Evolutionary conservation across 2,113 vertebrate species (phyloP), one percentile per base, ranked within the genome.

Genomic region (Otis tarda): DNA sequence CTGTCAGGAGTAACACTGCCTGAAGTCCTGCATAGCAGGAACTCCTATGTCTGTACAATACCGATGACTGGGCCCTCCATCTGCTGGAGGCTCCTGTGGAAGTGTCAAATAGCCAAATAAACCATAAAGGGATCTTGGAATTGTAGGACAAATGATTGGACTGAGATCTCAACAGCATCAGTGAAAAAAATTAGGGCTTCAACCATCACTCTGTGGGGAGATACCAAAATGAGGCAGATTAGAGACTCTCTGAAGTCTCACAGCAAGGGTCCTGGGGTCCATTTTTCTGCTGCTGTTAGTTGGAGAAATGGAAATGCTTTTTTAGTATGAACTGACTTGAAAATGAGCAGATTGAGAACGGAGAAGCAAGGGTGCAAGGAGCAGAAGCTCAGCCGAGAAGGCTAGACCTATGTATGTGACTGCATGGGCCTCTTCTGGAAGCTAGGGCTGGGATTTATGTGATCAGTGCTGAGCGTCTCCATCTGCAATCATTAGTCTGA

Each of bases 111-210:
- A 88, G 59, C 14, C 60, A 63, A 78, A 70, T 27, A 74, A 88
- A 78, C 56, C 14, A 28, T 43, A 90, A 71, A 87, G 18, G 3
- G 7, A 12, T 64, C 43, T 79, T 55, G 39, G 43, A 91, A 35
- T 10, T 23, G 17, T 25, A 83, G 31, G 50, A 39, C 4, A n/a
- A 69, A 55, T 23, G 14, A 49, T 24, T 59, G 30, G 21, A 64
- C 11, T 71, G n/a, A 88, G 35, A 56, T 71, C 35, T 9, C 31
- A 79, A 30, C 12, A 65, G 12, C 0, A 0, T 35, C 23, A 59
- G 56, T 53, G 37, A 73, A 93, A 83, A 50, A 41, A 31, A 24
- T 0, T 1, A 10, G 12, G 45, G 14, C 24, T 94, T 82, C 0
- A 2, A 43, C 23, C 43, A 33, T 31, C 8, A 16, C 8, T 85